Conservation (phyloP, 1,140 invertebrate species). For the Tetramorium simillimum region DNA sequence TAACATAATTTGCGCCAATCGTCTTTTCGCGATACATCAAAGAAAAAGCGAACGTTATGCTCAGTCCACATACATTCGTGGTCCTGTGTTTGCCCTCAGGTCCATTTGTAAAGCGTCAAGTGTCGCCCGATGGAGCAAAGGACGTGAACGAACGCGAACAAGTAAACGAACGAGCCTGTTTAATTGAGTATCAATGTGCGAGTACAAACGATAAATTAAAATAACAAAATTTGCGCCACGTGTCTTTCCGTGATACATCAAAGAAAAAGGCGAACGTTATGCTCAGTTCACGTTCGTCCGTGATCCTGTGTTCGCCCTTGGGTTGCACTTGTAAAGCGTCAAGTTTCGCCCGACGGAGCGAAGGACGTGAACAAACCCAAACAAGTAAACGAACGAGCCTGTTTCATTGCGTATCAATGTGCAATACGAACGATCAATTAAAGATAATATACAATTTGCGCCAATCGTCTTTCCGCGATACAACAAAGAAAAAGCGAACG, state of each 20-base stretch:
- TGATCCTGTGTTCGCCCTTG: not conserved
- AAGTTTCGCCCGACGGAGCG: too few relatives aligned
- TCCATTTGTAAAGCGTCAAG: not conserved
- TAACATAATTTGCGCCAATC: not conserved
- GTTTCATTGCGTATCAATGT: too few relatives aligned
- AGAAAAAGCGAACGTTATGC: not conserved
- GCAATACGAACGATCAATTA: not conserved
- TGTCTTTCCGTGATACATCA: not conserved
- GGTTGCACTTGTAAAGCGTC: not conserved
- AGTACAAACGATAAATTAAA: not conserved
- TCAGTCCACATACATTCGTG: not conserved
- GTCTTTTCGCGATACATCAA: not conserved
- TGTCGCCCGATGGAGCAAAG: too few relatives aligned
- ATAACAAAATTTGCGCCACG: not conserved
- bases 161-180: too few relatives aligned
- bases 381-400: too few relatives aligned
- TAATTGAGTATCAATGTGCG: too few relatives aligned
- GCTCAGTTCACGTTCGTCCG: not conserved
- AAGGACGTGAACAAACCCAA: too few relatives aligned
- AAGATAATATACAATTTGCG: not conserved
- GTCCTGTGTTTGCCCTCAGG: not conserved
- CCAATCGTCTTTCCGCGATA: not conserved
- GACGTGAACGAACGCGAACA: too few relatives aligned
- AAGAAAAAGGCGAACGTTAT: not conserved
- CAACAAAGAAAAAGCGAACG: not conserved